phyloP scores from a whole-genome alignment of 2,113 vertebrate genomes.

The Steatornis caripensis region DNA sequence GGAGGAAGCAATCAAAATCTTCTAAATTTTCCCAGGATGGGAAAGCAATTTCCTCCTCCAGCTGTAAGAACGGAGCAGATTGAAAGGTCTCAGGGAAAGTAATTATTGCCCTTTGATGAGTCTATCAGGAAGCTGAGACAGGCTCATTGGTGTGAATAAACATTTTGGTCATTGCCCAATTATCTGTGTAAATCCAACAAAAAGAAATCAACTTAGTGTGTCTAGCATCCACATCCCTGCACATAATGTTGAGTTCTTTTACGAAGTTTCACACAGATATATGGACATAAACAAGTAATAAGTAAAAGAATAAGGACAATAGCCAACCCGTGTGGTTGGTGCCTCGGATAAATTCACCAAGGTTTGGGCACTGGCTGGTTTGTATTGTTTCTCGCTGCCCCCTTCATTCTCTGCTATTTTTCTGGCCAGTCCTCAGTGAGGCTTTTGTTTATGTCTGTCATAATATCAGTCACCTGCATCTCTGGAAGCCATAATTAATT shows the following conservation, averaged over 20 bases:
- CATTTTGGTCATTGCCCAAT: constrained; percentile 5
- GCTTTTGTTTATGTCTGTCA: background rate
- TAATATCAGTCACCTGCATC: background rate
- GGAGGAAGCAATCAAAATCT: constrained; percentile 53
- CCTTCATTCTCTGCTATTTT: background rate
- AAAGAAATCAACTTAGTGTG: background rate
- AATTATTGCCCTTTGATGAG: constrained; percentile 57
- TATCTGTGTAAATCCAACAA: background rate
- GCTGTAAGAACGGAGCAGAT: constrained; percentile 2
- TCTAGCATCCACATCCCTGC: background rate
- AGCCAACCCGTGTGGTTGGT: background rate
- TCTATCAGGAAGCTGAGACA: constrained; percentile 21
- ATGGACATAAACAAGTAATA: background rate
- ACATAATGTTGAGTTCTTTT: background rate
- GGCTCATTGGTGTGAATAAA: constrained; percentile 5
- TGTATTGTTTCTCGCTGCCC: background rate
- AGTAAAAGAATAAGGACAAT: background rate
- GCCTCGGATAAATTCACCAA: background rate
- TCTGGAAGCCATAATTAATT: background rate
- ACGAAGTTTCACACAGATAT: background rate
- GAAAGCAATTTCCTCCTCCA: constrained; percentile 63
- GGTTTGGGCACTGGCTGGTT: background rate
- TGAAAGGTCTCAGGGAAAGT: constrained; percentile 51
- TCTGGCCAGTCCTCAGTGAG: background rate
- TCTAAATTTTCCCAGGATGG: constrained; percentile 46